phyloP scores from a whole-genome alignment of 2,113 vertebrate genomes.

The Takifugu flavidus region DNA sequence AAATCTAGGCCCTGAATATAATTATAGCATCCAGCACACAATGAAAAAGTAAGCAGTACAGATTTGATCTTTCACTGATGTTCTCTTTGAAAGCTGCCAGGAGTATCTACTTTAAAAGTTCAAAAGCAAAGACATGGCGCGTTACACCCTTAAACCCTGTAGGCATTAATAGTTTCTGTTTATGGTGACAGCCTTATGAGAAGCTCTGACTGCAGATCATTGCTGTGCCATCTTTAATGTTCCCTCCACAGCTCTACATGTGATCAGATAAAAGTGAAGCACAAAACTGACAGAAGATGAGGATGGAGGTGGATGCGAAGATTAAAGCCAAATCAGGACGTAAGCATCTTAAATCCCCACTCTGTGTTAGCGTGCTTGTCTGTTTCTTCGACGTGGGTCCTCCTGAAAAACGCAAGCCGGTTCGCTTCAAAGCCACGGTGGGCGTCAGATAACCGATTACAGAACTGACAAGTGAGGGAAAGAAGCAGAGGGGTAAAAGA shows the following conservation, averaged over 20 bases:
- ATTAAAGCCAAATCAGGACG: constrained; percentile 51
- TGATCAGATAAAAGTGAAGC: constrained; percentile 45
- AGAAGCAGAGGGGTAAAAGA: neutral
- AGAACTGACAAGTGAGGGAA: constrained; percentile 19
- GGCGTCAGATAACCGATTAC: constrained; percentile 25
- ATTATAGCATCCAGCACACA: neutral
- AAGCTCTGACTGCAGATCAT: constrained; percentile 12
- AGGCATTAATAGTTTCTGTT: constrained; percentile 15
- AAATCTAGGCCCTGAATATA: too few species aligned
- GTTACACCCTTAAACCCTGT: neutral
- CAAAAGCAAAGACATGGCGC: neutral
- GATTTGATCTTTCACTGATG: neutral
- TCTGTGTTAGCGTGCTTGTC: neutral
- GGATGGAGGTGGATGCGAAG: constrained; percentile 44
- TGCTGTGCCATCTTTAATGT: constrained; percentile 30
- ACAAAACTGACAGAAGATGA: constrained; percentile 46
- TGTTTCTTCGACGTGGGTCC: constrained; percentile 24
- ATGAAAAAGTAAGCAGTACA: neutral
- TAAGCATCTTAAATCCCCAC: constrained; percentile 47
- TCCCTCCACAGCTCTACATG: constrained; percentile 27
- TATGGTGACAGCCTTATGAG: constrained; percentile 8
- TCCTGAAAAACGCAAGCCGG: constrained; percentile 19
- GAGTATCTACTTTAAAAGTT: neutral
- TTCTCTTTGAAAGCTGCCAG: neutral
- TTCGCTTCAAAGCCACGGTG: constrained; percentile 22